Evolutionary conservation across 2,797 vertebrate species (phyloP).

Genomic region (Parotocinclus haroldoi): DNA sequence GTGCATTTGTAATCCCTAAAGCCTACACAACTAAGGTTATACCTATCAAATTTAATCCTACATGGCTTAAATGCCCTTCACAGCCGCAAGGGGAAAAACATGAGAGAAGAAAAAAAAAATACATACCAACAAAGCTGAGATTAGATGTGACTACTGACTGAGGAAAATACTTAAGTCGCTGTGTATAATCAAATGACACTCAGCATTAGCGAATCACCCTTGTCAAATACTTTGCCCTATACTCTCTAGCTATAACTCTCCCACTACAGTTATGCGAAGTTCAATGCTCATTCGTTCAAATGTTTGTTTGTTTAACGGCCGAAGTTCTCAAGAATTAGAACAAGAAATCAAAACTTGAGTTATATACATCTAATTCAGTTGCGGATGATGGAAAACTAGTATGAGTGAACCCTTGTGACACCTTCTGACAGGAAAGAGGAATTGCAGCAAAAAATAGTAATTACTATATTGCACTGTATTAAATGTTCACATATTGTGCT

Average conservation of each 20-base stretch:
- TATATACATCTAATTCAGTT: no score
- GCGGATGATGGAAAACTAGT: no score
- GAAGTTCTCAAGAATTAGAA: no score
- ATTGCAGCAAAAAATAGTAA: no score
- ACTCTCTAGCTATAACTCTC: not conserved
- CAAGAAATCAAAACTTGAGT: no score
- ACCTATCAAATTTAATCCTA: constrained; percentile 76
- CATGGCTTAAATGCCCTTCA: constrained; percentile 74
- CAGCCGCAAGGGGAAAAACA: constrained; percentile 62
- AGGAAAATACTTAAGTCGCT: constrained; percentile 32
- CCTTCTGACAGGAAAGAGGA: no score
- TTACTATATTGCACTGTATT: no score
- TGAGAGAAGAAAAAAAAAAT: constrained; percentile 58
- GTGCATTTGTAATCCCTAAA: constrained; percentile 76
- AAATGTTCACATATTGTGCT: no score
- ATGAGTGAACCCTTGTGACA: no score
- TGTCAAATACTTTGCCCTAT: constrained; percentile 15
- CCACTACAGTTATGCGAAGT: no score
- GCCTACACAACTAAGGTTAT: constrained; percentile 69
- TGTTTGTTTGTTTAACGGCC: no score
- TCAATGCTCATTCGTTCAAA: no score
- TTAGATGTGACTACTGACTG: constrained; percentile 52
- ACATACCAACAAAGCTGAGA: constrained; percentile 60
- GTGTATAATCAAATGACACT: constrained; percentile 40
- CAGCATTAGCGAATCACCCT: constrained; percentile 38